Percentiles rank a stretch among this genome's conserved stretches.
Conservation (phyloP, 2,113 vertebrate genomes). For the Lipotes vexillifer region DNA sequence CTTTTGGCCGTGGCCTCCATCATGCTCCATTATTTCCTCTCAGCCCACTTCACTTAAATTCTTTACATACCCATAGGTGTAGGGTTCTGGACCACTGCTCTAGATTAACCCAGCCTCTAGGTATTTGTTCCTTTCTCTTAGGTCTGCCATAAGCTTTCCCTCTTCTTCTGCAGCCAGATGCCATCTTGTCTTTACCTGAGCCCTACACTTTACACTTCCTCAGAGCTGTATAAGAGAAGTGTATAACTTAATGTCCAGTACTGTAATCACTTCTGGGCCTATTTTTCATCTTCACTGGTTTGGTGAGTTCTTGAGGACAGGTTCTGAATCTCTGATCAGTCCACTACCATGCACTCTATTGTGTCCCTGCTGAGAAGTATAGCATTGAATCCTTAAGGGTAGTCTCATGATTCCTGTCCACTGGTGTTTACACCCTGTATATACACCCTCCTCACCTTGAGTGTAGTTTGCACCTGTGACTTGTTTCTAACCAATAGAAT, state of each 20-base stretch:
- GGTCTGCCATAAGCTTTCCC: background rate
- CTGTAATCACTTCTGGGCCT: background rate
- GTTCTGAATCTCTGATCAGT: background rate
- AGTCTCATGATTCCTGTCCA: too few species aligned
- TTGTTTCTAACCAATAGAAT: background rate
- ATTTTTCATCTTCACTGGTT: background rate
- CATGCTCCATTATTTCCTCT: background rate
- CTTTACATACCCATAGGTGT: background rate
- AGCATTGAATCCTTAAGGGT: too few species aligned
- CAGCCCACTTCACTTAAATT: background rate
- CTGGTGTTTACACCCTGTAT: background rate
- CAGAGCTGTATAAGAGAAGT: background rate
- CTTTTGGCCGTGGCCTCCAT: background rate
- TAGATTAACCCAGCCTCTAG: background rate
- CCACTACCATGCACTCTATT: accelerated
- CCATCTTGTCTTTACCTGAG: background rate
- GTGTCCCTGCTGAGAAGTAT: background rate
- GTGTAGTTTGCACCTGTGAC: background rate
- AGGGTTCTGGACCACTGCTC: background rate
- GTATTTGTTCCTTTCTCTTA: background rate
- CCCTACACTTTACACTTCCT: background rate
- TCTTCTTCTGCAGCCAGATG: background rate
- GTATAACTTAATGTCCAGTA: background rate
- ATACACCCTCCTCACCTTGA: background rate
- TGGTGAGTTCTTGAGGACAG: background rate